Conservation (phyloP, 2,888 invertebrate species). For the Leptopterna dolabrata region DNA sequence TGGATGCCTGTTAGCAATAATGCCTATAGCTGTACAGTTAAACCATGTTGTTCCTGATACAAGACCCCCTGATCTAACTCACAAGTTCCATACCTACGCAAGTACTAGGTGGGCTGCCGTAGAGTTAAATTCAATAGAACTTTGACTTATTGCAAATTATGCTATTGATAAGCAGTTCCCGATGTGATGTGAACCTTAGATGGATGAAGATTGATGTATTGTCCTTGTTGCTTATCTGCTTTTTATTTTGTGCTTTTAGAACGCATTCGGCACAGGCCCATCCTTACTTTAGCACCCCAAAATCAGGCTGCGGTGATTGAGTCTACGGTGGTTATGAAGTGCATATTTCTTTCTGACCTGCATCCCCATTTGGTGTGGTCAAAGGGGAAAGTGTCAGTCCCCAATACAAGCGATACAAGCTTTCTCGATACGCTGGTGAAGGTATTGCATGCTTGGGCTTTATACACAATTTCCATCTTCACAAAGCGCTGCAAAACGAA, state of each 20-base stretch:
- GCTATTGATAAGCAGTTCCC: neutral
- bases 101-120: no score
- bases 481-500: neutral
- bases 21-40: no score
- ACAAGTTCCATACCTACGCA: no score
- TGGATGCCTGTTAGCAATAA: no score
- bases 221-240: neutral
- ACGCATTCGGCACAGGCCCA: slow-evolving; percentile 85
- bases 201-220: neutral
- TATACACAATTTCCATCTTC: neutral
- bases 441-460: slow-evolving; percentile 62
- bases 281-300: slow-evolving; percentile 79
- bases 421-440: slow-evolving; percentile 64
- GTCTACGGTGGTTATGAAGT: slow-evolving; percentile 79
- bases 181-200: neutral
- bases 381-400: slow-evolving; percentile 67
- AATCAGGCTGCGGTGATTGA: slow-evolving; percentile 84
- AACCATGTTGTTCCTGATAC: no score
- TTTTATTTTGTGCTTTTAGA: slow-evolving; percentile 72
- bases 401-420: slow-evolving; percentile 64
- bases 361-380: slow-evolving; percentile 88
- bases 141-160: no score
- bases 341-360: slow-evolving; percentile 86
- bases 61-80: no score
- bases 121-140: no score